phyloP scores from a whole-genome alignment of 2,113 vertebrate species.

The Phylloscopus whistleri region DNA sequence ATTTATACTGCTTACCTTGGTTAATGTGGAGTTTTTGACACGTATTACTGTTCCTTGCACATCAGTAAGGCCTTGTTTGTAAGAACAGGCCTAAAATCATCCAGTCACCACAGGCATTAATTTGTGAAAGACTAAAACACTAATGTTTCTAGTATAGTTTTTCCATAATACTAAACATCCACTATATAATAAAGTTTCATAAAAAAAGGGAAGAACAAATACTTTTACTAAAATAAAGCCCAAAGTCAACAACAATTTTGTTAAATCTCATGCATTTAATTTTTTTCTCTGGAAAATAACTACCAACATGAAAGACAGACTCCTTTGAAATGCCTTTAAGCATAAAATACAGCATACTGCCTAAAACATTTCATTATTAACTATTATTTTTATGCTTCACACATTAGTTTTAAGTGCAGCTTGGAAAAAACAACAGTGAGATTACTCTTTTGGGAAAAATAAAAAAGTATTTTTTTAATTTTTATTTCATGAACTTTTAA shows the following conservation, averaged over 20 bases:
- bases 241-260: neutral
- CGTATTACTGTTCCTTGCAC: slow-evolving; percentile 61
- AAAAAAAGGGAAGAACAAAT: slow-evolving; percentile 33
- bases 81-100: slow-evolving; percentile 63
- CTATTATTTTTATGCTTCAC: neutral
- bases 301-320: neutral
- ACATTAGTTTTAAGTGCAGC: neutral
- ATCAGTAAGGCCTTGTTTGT: slow-evolving; percentile 68
- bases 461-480: neutral
- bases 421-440: neutral
- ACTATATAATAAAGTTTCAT: neutral
- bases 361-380: neutral
- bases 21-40: slow-evolving; percentile 66
- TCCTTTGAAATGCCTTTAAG: neutral
- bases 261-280: neutral
- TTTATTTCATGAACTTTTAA: neutral
- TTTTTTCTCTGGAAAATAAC: neutral
- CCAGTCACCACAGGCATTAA: slow-evolving; percentile 66
- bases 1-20: slow-evolving; percentile 68
- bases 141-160: slow-evolving; percentile 18
- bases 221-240: neutral
- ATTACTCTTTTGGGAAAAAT: neutral
- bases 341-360: neutral
- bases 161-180: neutral
- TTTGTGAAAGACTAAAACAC: slow-evolving; percentile 65